A percentile compares a stretch with the other conserved stretches of the same genome.
Conservation (phyloP, 2,113 vertebrate species). For the Poeciliopsis turrubarensis region DNA sequence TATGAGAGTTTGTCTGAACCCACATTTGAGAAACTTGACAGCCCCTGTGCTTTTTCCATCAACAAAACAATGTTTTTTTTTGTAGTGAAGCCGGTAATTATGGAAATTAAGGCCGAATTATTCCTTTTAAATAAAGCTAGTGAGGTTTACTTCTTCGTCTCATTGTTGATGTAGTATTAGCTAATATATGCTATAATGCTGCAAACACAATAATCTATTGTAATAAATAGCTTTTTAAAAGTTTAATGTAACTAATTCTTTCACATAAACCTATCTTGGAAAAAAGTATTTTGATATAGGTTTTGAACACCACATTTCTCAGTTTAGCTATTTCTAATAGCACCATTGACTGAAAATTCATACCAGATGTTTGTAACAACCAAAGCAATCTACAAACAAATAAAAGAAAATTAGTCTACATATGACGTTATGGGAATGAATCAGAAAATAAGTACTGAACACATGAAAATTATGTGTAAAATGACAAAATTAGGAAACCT, state of each 20-base stretch:
- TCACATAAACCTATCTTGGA: neutral
- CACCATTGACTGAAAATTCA: neutral
- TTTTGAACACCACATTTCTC: neutral
- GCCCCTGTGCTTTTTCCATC: constrained; percentile 15
- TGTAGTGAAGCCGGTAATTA: constrained; percentile 44
- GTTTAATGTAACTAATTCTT: neutral
- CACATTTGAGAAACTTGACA: constrained; percentile 26
- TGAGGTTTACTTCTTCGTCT: constrained; percentile 17
- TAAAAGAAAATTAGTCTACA: neutral
- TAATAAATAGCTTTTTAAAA: no score
- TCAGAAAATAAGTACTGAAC: neutral
- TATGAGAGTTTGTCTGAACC: constrained; percentile 32
- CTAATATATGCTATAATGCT: constrained; percentile 1
- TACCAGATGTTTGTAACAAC: neutral
- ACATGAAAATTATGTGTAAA: neutral
- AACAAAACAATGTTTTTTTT: constrained; percentile 11
- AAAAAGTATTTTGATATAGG: neutral
- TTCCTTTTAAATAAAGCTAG: constrained; percentile 27
- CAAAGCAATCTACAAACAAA: neutral
- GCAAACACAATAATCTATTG: neutral
- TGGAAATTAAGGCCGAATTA: constrained; percentile 38
- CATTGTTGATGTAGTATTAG: constrained; percentile 6
- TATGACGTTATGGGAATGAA: neutral
- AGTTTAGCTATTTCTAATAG: neutral
- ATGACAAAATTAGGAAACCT: neutral